Evolutionary conservation across 2,888 invertebrate species (phyloP).

Genomic region (Bimastos eiseni): DNA sequence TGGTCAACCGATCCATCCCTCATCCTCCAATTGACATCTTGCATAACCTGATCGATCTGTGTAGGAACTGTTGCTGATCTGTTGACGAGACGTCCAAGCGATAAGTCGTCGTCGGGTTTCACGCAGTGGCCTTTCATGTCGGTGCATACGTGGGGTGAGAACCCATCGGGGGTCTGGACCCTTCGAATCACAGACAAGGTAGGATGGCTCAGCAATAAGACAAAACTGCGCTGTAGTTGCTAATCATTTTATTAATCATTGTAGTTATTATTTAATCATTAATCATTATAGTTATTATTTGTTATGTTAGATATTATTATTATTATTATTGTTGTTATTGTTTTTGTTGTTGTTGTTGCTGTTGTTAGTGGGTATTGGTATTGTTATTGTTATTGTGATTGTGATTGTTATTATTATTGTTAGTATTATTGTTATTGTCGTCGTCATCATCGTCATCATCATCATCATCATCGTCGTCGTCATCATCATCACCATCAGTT

Average conservation of each 20-base stretch:
- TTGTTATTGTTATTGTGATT: too few relatives aligned
- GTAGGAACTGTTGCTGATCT: conserved; percentile 63
- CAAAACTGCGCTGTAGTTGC: too few relatives aligned
- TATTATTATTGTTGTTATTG: too few relatives aligned
- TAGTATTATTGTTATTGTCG: too few relatives aligned
- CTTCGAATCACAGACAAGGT: conserved; percentile 61
- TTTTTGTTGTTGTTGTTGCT: too few relatives aligned
- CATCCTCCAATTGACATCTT: neutral
- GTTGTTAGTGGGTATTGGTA: too few relatives aligned
- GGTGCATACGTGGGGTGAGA: conserved; percentile 88
- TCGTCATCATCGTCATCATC: too few relatives aligned
- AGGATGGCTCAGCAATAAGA: conserved; percentile 41
- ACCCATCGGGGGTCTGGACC: conserved; percentile 69
- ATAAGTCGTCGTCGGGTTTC: conserved; percentile 75
- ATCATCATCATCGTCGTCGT: too few relatives aligned
- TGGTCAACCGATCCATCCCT: neutral
- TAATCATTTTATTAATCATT: neutral
- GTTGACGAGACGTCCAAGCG: conserved; percentile 73
- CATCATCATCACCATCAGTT: too few relatives aligned
- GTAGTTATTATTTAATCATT: neutral
- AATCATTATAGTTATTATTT: too few relatives aligned
- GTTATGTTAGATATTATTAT: too few relatives aligned
- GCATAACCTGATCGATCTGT: neutral
- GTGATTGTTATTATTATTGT: too few relatives aligned
- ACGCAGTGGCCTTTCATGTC: conserved; percentile 83